phyloP scores from a whole-genome alignment of 1,140 invertebrate species.

The Chionoecetes opilio region DNA sequence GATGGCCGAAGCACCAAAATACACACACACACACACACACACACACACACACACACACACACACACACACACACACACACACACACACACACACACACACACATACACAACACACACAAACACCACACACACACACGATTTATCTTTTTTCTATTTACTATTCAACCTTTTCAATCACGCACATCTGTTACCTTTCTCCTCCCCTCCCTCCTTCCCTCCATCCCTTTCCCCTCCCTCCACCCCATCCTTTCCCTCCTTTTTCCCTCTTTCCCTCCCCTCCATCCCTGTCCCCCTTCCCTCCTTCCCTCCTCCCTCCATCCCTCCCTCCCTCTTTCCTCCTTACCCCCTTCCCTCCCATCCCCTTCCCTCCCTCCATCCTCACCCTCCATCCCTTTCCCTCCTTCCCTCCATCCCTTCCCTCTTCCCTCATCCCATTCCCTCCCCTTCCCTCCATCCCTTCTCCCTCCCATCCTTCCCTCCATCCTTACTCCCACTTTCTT shows the following conservation, averaged over 20 bases:
- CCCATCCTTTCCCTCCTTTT: background rate
- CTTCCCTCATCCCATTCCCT: too few species aligned
- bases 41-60: constrained; percentile 64
- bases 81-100: constrained; percentile 61
- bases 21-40: constrained; percentile 67
- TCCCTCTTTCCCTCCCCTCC: background rate
- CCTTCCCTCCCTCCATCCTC: too few species aligned
- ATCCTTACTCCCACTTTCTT: too few species aligned
- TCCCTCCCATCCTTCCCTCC: background rate
- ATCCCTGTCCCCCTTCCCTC: background rate
- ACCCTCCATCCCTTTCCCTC: too few species aligned
- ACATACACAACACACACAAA: constrained; percentile 62
- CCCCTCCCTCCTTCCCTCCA: background rate
- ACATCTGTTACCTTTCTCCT: background rate
- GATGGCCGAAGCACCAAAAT: background rate
- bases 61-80: constrained; percentile 66
- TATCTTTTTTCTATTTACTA: background rate
- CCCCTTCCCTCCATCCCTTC: too few species aligned
- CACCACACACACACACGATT: constrained; percentile 52
- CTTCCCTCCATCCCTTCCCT: too few species aligned
- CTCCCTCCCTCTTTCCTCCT: too few species aligned
- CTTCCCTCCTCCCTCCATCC: background rate
- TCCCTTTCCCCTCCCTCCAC: background rate
- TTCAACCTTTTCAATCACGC: background rate
- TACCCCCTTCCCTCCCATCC: too few species aligned